Evolutionary conservation across 2,888 invertebrate genomes (phyloP).

Genomic region (Zonitis immaculata): DNA sequence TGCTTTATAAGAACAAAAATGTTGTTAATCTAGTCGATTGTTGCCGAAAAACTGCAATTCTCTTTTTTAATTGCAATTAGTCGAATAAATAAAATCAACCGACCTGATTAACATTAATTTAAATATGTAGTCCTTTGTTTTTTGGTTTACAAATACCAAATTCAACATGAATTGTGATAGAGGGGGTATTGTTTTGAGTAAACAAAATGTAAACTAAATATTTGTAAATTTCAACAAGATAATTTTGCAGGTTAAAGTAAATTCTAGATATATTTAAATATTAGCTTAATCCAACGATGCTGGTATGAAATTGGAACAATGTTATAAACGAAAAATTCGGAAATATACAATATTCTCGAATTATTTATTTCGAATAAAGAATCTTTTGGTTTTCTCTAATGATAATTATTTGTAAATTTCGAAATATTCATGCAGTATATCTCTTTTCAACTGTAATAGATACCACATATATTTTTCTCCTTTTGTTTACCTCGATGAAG

Average conservation of each 20-base stretch:
- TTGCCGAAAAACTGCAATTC: no score
- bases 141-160: no score
- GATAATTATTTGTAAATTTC: no score
- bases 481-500: neutral
- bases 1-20: constrained; percentile 7
- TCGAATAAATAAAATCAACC: no score
- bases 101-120: no score
- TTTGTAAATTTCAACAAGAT: constrained; percentile 12
- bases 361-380: no score
- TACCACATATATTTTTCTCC: neutral
- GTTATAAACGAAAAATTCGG: neutral
- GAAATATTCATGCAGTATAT: no score
- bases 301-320: neutral
- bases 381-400: no score
- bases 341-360: constrained; percentile 1
- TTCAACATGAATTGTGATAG: neutral
- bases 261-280: constrained; percentile 14
- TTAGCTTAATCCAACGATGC: neutral
- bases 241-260: constrained; percentile 12
- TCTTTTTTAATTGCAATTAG: no score
- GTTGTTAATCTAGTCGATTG: no score
- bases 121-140: no score
- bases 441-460: no score
- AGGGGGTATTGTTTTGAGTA: neutral
- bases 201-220: constrained; percentile 9